Conservation (phyloP, 2,888 invertebrate species). For the Portevinia maculata region DNA sequence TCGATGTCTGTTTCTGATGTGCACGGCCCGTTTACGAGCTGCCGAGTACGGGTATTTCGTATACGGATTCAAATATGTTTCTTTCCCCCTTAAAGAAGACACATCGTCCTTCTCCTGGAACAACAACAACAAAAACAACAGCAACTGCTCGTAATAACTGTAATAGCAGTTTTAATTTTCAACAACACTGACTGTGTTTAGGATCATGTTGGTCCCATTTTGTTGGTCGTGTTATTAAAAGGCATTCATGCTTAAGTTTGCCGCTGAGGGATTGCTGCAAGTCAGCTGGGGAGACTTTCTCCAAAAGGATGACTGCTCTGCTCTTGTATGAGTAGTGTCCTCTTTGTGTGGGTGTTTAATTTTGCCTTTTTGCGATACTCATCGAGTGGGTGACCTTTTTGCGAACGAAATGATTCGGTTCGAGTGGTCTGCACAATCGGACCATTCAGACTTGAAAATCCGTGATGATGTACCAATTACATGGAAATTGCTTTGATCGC, state of each 20-base stretch:
- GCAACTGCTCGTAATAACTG: constrained; percentile 70
- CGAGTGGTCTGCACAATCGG: constrained; percentile 72
- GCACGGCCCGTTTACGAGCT: constrained; percentile 69
- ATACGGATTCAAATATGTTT: constrained; percentile 26
- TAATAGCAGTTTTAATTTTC: constrained; percentile 72
- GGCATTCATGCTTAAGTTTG: constrained; percentile 61
- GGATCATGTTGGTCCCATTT: constrained; percentile 52
- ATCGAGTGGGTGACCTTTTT: constrained; percentile 63
- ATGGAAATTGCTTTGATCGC: constrained; percentile 70
- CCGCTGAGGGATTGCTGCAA: constrained; percentile 28
- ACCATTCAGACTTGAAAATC: constrained; percentile 72
- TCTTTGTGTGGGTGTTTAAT: constrained; percentile 45
- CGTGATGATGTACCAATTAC: constrained; percentile 73
- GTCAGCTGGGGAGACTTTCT: constrained; percentile 21
- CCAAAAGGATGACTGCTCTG: constrained; percentile 31
- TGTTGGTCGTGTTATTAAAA: constrained; percentile 67
- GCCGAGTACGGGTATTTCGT: constrained; percentile 53
- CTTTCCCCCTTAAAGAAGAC: constrained; percentile 31
- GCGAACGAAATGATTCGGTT: constrained; percentile 32
- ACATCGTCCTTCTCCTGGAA: background rate
- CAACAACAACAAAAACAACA: constrained; percentile 43
- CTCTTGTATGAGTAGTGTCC: constrained; percentile 46
- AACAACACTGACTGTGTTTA: constrained; percentile 51
- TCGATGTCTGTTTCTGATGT: constrained; percentile 67
- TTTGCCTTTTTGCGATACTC: constrained; percentile 62